phyloP scores from a whole-genome alignment of 2,113 vertebrate genomes.

The Diadophis punctatus region DNA sequence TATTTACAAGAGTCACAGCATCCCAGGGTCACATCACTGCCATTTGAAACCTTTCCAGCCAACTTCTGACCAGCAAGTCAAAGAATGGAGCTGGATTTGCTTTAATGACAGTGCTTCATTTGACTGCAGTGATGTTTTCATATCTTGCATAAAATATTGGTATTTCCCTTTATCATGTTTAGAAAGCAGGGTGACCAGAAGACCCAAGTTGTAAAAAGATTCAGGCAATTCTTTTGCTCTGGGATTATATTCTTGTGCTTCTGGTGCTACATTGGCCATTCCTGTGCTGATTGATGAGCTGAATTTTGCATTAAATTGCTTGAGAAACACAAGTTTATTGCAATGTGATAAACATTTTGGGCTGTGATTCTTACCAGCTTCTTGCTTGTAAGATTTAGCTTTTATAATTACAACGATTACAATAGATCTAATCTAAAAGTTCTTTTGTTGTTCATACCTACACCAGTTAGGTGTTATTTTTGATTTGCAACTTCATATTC shows the following conservation, averaged over 20 bases:
- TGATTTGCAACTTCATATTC: not conserved
- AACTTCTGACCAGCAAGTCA: not conserved
- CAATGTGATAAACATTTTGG: not conserved
- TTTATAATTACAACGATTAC: not conserved
- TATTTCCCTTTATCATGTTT: not conserved
- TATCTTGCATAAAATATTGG: not conserved
- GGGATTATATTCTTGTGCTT: not conserved
- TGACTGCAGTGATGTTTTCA: not conserved
- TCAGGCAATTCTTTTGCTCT: not conserved
- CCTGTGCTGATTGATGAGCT: not conserved
- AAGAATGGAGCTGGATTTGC: not conserved
- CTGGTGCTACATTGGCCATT: not conserved
- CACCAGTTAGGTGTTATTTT: not conserved
- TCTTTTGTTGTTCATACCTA: fast-evolving
- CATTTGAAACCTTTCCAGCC: no score
- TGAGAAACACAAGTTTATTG: not conserved
- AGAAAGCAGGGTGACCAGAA: not conserved
- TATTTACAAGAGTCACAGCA: no score
- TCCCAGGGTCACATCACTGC: no score
- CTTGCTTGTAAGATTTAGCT: not conserved
- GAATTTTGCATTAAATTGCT: not conserved
- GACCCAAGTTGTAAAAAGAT: not conserved
- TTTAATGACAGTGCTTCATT: not conserved
- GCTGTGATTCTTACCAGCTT: not conserved
- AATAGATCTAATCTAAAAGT: not conserved